Evolutionary conservation across 1,140 invertebrate species (phyloP), one percentile per base, ranked within the genome.

Genomic region (Armadillidium nasatum): DNA sequence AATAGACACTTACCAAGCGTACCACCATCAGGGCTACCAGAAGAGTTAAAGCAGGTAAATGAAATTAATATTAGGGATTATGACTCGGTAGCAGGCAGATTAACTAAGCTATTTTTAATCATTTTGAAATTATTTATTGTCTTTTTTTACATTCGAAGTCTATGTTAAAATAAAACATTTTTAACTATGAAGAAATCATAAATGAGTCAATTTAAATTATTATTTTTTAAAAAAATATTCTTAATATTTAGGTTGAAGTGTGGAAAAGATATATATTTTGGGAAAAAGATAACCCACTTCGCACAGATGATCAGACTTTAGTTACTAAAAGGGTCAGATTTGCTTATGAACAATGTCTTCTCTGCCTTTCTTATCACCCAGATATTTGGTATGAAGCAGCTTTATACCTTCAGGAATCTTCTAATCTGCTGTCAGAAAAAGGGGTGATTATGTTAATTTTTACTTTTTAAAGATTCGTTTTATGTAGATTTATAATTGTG

Each of bases 381-480:
- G 97, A 99, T 81, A 93, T 99, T 69, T 99, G 97, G 97, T 96
- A 98, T 84, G 96, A 99, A 86, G 96, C 96, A 0, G 96, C 97
- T 0, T 91, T 96, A 81, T 99, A 96, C 85, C 88, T 99, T 13
- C 96, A 99, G 84, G 90, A 95, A 81, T 96, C 94, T 76, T 93
- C 94, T 9, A 95, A 96, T 84, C 89, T 94, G 74, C 86, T 99
- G 10, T 90, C 91, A 22, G 96, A 98, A 83, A 98, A 98, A 87
- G 97, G 96, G 83, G 94, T 93, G 85, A 87, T 78, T 75, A 15
- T 46, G 6, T 33, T 33, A 3, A 6, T 33, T 33, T 33, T 33
- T 6, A 33, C 6, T 33, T 33, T 33, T 33, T 3, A 33, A 33
- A 33, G 2, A 33, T 33, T 33, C 6, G 33, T 33, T 33, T 33